These are phyloP conservation scores for Eulithis testata DNA, from an alignment of 2,888 invertebrate species.

Conservation along the genomic window DNA sequence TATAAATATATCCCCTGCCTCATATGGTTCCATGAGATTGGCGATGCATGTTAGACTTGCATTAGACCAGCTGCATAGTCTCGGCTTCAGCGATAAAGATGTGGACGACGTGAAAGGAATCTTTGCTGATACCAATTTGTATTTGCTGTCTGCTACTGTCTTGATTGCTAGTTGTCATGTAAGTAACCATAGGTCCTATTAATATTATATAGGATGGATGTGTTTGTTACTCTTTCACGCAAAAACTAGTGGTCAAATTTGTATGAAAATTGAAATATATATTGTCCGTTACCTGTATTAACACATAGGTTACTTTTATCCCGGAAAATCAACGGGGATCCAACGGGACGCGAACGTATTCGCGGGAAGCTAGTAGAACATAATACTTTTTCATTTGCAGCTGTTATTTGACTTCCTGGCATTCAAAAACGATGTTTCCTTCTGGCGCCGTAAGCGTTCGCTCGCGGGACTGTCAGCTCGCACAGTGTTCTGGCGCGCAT, in stretches of 20 bases:
- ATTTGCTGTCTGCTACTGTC: conserved; percentile 94
- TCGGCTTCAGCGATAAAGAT: conserved; percentile 97
- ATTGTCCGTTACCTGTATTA: too few relatives aligned
- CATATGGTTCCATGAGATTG: conserved; percentile 91
- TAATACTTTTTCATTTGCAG: conserved; percentile 80
- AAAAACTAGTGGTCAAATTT: too few relatives aligned
- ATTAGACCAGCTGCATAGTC: conserved; percentile 87
- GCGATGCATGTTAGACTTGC: conserved; percentile 91
- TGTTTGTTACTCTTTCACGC: too few relatives aligned
- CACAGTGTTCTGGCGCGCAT: conserved; percentile 96
- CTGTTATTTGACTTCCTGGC: conserved; percentile 97
- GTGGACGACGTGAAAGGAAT: conserved; percentile 98
- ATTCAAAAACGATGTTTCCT: conserved; percentile 98
- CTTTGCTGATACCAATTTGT: conserved; percentile 97
- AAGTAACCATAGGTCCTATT: conserved; percentile 68
- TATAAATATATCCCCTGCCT: conserved; percentile 89
- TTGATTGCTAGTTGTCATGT: conserved; percentile 97
- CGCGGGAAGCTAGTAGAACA: too few relatives aligned
- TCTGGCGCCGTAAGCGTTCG: conserved; percentile 94
- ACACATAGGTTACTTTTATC: too few relatives aligned
- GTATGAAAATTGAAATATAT: too few relatives aligned
- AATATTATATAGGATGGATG: too few relatives aligned
- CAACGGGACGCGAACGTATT: too few relatives aligned
- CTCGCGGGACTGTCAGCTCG: conserved; percentile 95
- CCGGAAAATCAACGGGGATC: too few relatives aligned